phyloP scores from a whole-genome alignment of 2,113 vertebrate genomes.

The Geococcyx californianus region DNA sequence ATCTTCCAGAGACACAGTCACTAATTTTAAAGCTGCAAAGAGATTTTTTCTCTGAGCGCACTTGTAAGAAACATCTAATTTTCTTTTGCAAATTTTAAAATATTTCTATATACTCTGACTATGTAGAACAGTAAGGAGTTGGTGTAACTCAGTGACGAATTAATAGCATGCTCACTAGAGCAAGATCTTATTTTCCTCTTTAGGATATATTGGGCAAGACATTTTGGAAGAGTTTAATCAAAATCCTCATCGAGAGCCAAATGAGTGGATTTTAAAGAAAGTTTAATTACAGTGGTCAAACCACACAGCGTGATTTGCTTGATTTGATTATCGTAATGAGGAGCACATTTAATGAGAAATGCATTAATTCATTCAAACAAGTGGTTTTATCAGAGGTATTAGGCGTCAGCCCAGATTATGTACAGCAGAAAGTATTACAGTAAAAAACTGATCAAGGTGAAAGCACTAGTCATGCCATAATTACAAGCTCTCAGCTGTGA shows the following conservation, averaged over 20 bases:
- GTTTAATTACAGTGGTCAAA: slow-evolving; percentile 68
- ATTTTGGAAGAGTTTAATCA: slow-evolving; percentile 62
- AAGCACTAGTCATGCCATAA: slow-evolving; percentile 25
- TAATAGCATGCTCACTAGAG: not conserved
- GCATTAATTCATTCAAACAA: slow-evolving; percentile 64
- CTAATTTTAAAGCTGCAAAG: slow-evolving; percentile 28
- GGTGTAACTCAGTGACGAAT: not conserved
- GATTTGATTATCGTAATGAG: slow-evolving; percentile 67
- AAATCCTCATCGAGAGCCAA: slow-evolving; percentile 63
- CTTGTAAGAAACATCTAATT: not conserved
- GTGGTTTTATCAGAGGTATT: slow-evolving; percentile 58
- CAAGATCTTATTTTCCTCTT: slow-evolving; percentile 6
- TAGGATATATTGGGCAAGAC: not conserved
- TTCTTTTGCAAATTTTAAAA: not conserved
- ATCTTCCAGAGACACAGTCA: not conserved
- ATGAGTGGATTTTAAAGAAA: slow-evolving; percentile 53
- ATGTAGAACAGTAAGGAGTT: not conserved
- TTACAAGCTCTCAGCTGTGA: slow-evolving; percentile 22
- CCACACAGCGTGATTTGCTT: slow-evolving; percentile 53
- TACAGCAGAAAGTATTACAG: slow-evolving; percentile 32
- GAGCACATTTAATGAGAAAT: slow-evolving; percentile 65
- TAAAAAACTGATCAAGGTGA: slow-evolving; percentile 45
- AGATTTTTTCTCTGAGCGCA: not conserved
- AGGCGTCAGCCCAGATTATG: slow-evolving; percentile 46
- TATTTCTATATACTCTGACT: not conserved